Evolutionary conservation across 2,888 invertebrate species (phyloP).

Genomic region (Litoditis marina): DNA sequence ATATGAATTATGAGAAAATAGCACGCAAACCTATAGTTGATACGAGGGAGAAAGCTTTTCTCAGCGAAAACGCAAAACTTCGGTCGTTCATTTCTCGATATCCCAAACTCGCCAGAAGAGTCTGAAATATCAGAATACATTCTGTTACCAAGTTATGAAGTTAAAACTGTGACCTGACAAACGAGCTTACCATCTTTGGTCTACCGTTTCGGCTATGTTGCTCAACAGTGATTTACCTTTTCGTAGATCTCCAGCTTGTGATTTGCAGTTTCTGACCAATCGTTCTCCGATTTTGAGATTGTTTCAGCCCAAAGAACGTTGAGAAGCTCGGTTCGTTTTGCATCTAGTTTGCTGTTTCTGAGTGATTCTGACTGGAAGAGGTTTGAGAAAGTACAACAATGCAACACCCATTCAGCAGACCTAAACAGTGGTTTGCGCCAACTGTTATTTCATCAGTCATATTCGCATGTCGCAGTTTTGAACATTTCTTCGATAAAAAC

Average conservation of each 20-base stretch:
- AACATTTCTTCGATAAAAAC: background rate
- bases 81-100: constrained; percentile 22
- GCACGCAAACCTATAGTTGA: constrained; percentile 58
- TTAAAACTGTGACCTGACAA: no score
- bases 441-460: no score
- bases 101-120: constrained; percentile 26
- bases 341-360: constrained; percentile 33
- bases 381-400: no score
- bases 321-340: constrained; percentile 53
- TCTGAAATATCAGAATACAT: no score
- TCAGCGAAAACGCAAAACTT: constrained; percentile 41
- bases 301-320: constrained; percentile 59
- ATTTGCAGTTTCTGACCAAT: constrained; percentile 57
- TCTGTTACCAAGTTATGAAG: no score
- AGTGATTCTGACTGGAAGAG: constrained; percentile 3
- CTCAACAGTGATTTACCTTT: constrained; percentile 33
- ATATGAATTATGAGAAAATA: no score
- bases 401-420: no score
- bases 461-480: no score
- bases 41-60: constrained; percentile 48
- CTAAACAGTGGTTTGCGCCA: no score
- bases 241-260: constrained; percentile 58
- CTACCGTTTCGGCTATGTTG: no score
- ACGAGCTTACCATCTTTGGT: no score
- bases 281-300: constrained; percentile 52